Conservation (phyloP, 2,797 vertebrate genomes). For the Chaunax sp. region DNA sequence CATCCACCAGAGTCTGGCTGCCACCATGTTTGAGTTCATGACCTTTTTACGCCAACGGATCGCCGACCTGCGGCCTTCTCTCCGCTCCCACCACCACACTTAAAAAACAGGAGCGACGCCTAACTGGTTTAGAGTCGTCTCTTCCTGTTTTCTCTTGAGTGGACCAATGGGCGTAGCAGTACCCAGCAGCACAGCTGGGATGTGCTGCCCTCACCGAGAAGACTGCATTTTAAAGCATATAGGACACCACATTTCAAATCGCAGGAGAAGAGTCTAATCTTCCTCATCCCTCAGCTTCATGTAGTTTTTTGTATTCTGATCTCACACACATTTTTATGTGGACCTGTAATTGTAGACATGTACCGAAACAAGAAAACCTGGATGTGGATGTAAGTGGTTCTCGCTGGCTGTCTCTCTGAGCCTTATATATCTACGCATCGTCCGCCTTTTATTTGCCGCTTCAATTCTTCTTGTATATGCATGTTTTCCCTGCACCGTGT, state of each 20-base stretch:
- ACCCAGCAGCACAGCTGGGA: no score
- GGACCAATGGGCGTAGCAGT: neutral
- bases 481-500: constrained; percentile 16
- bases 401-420: constrained; percentile 52
- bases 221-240: neutral
- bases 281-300: constrained; percentile 1
- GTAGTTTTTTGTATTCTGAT: neutral
- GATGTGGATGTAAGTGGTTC: neutral
- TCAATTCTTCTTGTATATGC: neutral
- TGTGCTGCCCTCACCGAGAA: neutral
- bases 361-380: constrained; percentile 12
- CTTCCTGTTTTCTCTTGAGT: neutral
- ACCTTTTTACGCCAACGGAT: constrained; percentile 91
- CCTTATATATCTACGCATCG: constrained; percentile 46
- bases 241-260: constrained; percentile 17
- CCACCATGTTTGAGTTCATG: constrained; percentile 98
- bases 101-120: constrained; percentile 15
- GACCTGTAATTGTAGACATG: constrained; percentile 35
- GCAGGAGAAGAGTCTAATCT: neutral
- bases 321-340: constrained; percentile 11
- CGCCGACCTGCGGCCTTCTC: constrained; percentile 75
- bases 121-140: constrained; percentile 24
- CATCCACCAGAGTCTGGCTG: constrained; percentile 95
- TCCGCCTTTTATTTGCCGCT: constrained; percentile 44
- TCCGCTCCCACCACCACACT: constrained; percentile 47